Conservation (phyloP, 1,140 invertebrate species). For the Aleiodes sp. region DNA sequence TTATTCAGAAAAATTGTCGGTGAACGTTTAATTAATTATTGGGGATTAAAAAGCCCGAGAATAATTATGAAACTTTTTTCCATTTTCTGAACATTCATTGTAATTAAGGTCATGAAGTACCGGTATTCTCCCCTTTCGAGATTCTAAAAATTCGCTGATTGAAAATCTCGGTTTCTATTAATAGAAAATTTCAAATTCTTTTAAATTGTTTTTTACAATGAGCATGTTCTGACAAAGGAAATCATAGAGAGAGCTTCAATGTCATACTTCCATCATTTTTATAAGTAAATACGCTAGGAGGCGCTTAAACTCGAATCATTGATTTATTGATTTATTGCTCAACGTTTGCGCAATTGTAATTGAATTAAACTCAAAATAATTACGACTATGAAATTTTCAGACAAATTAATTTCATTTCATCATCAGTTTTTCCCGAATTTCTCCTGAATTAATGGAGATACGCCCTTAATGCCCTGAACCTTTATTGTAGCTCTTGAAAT, state of each 20-base stretch:
- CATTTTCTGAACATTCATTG: neutral
- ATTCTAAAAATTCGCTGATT: neutral
- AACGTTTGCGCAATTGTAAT: constrained; percentile 13
- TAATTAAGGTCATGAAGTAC: neutral
- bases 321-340: constrained; percentile 32
- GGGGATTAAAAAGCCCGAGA: neutral
- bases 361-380: neutral
- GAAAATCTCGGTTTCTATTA: neutral
- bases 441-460: no score
- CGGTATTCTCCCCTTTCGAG: neutral
- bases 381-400: no score
- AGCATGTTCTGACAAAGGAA: neutral
- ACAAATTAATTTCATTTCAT: constrained; percentile 31
- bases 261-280: neutral
- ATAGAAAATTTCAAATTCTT: neutral
- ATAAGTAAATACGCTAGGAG: neutral
- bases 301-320: constrained; percentile 11
- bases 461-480: no score
- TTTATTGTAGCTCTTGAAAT: no score
- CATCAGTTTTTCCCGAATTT: no score
- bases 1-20: neutral
- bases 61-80: neutral
- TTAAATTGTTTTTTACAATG: neutral
- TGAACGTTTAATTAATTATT: no score
- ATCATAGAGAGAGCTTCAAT: neutral